These are phyloP conservation scores for Sialia sialis DNA, from an alignment of 2,113 vertebrate species.

Conservation along the genomic window DNA sequence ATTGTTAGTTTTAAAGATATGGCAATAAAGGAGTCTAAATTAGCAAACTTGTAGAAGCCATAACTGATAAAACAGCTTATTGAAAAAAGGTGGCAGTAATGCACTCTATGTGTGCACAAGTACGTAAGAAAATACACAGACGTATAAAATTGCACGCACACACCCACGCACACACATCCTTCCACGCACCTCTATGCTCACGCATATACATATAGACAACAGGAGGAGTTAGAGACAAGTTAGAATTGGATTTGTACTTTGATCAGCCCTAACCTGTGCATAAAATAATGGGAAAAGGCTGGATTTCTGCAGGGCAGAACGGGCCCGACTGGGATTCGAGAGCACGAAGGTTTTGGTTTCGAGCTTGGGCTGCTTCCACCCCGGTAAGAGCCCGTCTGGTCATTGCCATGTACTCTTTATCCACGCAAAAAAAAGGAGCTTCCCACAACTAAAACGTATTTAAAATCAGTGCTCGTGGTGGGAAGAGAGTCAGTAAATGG, in stretches of 20 bases:
- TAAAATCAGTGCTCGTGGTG: constrained; percentile 75
- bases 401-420: constrained; percentile 39
- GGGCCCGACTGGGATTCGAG: constrained; percentile 50
- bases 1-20: constrained; percentile 93
- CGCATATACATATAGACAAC: constrained; percentile 84
- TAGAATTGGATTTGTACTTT: constrained; percentile 79
- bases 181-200: constrained; percentile 80
- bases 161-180: constrained; percentile 72
- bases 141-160: constrained; percentile 83
- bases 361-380: constrained; percentile 46
- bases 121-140: constrained; percentile 92
- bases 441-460: constrained; percentile 70
- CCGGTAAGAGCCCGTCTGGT: constrained; percentile 45
- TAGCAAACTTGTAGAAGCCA: constrained; percentile 90
- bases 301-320: constrained; percentile 45
- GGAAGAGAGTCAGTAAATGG: constrained; percentile 61
- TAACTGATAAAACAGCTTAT: constrained; percentile 97
- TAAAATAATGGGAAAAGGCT: constrained; percentile 66
- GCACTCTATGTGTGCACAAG: constrained; percentile 94
- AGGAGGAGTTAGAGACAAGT: constrained; percentile 82
- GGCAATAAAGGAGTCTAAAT: constrained; percentile 95
- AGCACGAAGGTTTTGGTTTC: constrained; percentile 64
- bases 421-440: constrained; percentile 59
- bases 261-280: constrained; percentile 73
- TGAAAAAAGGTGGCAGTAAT: constrained; percentile 96